Evolutionary conservation across 2,797 vertebrate genomes (phyloP).

Genomic region (Pantherophis vulpinus): DNA sequence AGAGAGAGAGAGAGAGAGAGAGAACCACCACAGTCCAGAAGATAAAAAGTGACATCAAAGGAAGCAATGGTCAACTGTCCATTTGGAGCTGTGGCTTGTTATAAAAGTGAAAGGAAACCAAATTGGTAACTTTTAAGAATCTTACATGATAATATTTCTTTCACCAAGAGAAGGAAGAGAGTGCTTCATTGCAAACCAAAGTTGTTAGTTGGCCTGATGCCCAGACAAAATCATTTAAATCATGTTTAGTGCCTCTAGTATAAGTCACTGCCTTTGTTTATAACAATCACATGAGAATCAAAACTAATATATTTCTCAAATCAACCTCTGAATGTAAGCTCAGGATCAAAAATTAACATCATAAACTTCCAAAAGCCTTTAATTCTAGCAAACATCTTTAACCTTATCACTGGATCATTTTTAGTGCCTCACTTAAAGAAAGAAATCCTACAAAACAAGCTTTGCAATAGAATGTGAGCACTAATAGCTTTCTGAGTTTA

Average conservation of each 20-base stretch:
- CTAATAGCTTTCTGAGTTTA: constrained; percentile 23
- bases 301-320: constrained; percentile 66
- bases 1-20: constrained; percentile 59
- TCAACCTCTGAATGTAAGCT: constrained; percentile 58
- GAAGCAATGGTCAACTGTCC: constrained; percentile 66
- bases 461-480: neutral
- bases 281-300: constrained; percentile 60
- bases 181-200: constrained; percentile 63
- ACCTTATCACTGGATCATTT: constrained; percentile 40
- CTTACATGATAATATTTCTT: constrained; percentile 36
- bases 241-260: constrained; percentile 68
- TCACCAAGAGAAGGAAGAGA: constrained; percentile 46
- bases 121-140: constrained; percentile 53
- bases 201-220: constrained; percentile 66
- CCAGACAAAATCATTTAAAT: constrained; percentile 67
- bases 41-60: constrained; percentile 70
- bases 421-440: neutral
- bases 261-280: constrained; percentile 64
- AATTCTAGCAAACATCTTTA: constrained; percentile 51
- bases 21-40: constrained; percentile 55
- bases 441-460: neutral
- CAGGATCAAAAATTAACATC: constrained; percentile 59
- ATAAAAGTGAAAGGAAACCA: constrained; percentile 34
- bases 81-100: constrained; percentile 59
- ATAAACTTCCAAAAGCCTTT: constrained; percentile 35